Percentiles rank a stretch among this genome's conserved stretches.
These are phyloP conservation scores for Trichonephila clavipes DNA, from an alignment of 1,140 invertebrate species.

Conservation along the genomic window DNA sequence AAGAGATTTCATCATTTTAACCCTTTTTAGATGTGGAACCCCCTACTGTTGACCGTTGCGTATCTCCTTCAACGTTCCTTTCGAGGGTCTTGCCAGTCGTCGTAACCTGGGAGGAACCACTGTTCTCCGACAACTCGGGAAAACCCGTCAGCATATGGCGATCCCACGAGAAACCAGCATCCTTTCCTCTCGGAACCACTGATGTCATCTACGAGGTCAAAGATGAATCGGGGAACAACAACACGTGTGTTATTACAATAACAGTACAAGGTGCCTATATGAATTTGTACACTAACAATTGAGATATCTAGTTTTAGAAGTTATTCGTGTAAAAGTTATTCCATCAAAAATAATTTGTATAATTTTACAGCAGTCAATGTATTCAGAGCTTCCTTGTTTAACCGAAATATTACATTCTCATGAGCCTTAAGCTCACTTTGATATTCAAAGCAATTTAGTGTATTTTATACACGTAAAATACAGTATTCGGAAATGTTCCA, in stretches of 20 bases:
- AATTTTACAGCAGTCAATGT: too few species aligned
- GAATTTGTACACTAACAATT: background rate
- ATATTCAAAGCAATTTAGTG: too few species aligned
- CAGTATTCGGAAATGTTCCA: too few species aligned
- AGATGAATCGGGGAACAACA: slow-evolving; percentile 85
- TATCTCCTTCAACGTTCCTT: slow-evolving; percentile 83
- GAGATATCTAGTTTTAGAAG: background rate
- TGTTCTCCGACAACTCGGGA: slow-evolving; percentile 87
- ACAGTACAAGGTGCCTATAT: slow-evolving; percentile 84
- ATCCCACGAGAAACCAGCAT: slow-evolving; percentile 82
- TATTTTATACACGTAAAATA: too few species aligned
- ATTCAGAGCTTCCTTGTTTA: background rate
- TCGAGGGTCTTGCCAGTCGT: slow-evolving; percentile 81
- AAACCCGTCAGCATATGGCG: slow-evolving; percentile 80
- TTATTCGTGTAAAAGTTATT: too few species aligned
- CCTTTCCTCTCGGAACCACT: slow-evolving; percentile 84
- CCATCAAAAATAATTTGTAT: too few species aligned
- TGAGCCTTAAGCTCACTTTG: too few species aligned
- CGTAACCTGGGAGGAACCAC: slow-evolving; percentile 85
- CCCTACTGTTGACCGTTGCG: slow-evolving; percentile 85
- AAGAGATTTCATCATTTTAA: background rate
- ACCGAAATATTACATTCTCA: too few species aligned
- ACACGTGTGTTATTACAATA: slow-evolving; percentile 84
- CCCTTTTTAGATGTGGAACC: slow-evolving; percentile 83
- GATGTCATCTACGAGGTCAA: slow-evolving; percentile 84